phyloP scores from a whole-genome alignment of 2,113 vertebrate genomes.

The Bungarus multicinctus region DNA sequence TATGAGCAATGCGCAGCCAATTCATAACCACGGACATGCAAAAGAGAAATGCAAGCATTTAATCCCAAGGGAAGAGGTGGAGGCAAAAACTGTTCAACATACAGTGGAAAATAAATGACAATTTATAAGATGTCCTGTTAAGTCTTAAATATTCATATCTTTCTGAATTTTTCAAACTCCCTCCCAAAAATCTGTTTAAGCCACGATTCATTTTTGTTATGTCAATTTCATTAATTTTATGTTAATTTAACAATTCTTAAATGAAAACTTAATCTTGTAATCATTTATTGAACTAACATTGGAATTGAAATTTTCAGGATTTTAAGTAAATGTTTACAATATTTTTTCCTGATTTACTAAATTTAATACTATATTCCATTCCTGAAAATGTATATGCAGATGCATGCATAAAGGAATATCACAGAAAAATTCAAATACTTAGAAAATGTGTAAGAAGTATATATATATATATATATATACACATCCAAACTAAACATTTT shows the following conservation, averaged over 20 bases:
- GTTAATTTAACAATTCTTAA: neutral
- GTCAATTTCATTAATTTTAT: no score
- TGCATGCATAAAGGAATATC: no score
- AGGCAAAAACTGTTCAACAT: neutral
- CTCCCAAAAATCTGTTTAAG: neutral
- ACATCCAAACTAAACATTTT: neutral
- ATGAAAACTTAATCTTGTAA: neutral
- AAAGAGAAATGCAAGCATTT: neutral
- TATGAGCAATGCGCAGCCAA: neutral
- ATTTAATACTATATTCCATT: neutral
- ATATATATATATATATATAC: neutral
- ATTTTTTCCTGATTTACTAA: neutral
- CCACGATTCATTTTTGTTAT: neutral
- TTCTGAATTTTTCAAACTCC: neutral
- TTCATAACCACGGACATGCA: neutral
- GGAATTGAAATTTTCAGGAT: neutral
- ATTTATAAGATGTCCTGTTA: neutral
- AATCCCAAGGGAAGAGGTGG: neutral
- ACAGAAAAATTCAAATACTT: no score
- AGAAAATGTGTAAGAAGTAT: no score
- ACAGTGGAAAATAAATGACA: neutral
- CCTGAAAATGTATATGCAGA: no score
- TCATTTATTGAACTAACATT: neutral
- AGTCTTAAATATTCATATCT: neutral
- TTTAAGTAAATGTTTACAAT: neutral